Percentiles rank a stretch among this genome's conserved stretches.
These are phyloP conservation scores for Myotis myotis DNA, from an alignment of 2,797 vertebrate species.

Conservation along the genomic window DNA sequence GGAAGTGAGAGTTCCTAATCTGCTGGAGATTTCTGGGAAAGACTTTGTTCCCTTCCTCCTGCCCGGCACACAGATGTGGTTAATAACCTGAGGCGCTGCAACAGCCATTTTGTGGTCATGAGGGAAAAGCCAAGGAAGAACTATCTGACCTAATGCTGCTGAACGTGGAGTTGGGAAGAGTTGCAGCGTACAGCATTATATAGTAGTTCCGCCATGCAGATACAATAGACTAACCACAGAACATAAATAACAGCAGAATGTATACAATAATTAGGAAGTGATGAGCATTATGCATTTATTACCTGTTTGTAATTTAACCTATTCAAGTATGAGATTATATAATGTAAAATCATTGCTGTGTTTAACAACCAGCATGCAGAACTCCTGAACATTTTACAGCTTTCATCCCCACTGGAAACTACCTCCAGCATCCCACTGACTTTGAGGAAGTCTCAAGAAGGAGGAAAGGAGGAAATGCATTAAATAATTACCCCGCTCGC, in stretches of 20 bases:
- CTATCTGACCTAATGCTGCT: neutral
- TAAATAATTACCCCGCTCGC: neutral
- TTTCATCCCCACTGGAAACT: neutral
- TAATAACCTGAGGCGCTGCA: neutral
- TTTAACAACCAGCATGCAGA: neutral
- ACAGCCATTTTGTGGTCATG: neutral
- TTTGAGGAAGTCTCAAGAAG: slow-evolving; percentile 39
- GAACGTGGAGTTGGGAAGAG: neutral
- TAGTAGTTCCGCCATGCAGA: neutral
- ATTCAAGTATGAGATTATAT: neutral
- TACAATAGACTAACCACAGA: neutral
- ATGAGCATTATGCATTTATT: neutral
- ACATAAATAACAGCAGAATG: neutral
- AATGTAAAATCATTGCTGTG: neutral
- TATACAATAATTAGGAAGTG: slow-evolving; percentile 23
- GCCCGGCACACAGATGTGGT: neutral
- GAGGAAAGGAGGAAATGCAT: neutral
- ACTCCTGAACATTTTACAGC: neutral
- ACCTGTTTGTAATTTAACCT: neutral
- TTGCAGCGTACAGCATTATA: neutral
- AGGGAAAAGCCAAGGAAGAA: neutral
- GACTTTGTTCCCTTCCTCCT: neutral
- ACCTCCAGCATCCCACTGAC: neutral
- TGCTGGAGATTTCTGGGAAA: neutral
- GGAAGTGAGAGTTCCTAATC: neutral